phyloP scores from a whole-genome alignment of 2,888 invertebrate species.

The Dione juno region DNA sequence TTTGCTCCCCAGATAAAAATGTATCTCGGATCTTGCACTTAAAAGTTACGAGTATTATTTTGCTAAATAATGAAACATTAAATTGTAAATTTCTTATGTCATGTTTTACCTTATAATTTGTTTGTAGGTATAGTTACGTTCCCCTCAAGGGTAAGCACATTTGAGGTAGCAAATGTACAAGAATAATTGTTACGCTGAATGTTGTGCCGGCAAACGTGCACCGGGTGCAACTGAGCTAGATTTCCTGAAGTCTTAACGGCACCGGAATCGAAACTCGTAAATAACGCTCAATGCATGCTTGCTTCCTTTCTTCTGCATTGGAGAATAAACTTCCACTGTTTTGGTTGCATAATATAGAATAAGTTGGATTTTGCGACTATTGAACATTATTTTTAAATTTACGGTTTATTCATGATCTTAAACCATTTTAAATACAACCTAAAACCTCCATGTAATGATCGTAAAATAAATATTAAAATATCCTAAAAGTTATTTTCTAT shows the following conservation, averaged over 20 bases:
- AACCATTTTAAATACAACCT: not conserved
- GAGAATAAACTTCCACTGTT: constrained; percentile 61
- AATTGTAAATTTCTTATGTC: constrained; percentile 34
- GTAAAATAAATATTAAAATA: not conserved
- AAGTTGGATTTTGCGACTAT: constrained; percentile 6
- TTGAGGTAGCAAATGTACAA: constrained; percentile 28
- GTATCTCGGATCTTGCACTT: constrained; percentile 61
- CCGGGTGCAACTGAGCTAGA: constrained; percentile 59
- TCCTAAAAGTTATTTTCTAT: not conserved
- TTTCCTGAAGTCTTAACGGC: constrained; percentile 64
- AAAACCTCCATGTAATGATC: not conserved
- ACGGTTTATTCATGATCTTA: not conserved
- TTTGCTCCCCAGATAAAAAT: constrained; percentile 75
- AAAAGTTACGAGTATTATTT: constrained; percentile 41
- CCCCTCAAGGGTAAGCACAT: constrained; percentile 17
- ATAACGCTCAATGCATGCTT: constrained; percentile 69
- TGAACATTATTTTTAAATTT: constrained; percentile 27
- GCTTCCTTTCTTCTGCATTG: constrained; percentile 70
- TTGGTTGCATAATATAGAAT: constrained; percentile 44
- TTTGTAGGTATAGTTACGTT: constrained; percentile 23
- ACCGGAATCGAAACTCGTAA: constrained; percentile 76
- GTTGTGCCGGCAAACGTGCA: constrained; percentile 48
- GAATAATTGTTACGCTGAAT: constrained; percentile 34
- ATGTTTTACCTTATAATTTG: constrained; percentile 23
- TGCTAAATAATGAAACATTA: constrained; percentile 33